Evolutionary conservation across 2,113 vertebrate genomes (phyloP).

Genomic region (Coptodon bakossiorum): DNA sequence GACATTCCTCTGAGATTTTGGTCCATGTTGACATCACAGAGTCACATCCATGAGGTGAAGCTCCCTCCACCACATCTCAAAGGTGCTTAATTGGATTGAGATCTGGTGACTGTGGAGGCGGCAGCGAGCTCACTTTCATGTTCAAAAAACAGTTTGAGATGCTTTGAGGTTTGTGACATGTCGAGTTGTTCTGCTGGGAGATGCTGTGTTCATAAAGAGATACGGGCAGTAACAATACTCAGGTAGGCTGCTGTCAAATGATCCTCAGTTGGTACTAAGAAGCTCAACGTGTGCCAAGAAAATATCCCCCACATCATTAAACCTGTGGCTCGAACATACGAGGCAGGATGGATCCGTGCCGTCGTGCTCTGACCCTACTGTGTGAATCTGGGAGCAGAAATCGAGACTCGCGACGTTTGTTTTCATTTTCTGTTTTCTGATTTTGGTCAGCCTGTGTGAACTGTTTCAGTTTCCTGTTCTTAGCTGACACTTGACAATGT

Average conservation of each 20-base stretch:
- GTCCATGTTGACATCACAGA: background rate
- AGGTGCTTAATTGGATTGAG: background rate
- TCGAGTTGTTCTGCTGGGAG: background rate
- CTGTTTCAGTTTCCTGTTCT: background rate
- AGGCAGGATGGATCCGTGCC: background rate
- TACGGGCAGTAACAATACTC: background rate
- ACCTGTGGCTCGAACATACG: background rate
- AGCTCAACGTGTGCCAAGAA: background rate
- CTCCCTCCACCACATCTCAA: background rate
- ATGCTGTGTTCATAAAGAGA: background rate
- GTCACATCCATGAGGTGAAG: background rate
- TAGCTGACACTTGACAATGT: background rate
- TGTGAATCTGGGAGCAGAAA: background rate
- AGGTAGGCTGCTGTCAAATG: fast-evolving
- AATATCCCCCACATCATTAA: background rate
- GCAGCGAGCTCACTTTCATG: background rate
- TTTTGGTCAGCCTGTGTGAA: background rate
- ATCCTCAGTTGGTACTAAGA: background rate
- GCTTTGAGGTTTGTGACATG: fast-evolving
- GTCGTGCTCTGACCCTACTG: fast-evolving
- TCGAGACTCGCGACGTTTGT: background rate
- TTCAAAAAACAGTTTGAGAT: background rate
- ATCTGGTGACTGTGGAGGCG: background rate
- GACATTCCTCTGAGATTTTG: background rate
- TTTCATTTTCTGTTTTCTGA: background rate